phyloP scores from a whole-genome alignment of 2,113 vertebrate species.

The Asarcornis scutulata region DNA sequence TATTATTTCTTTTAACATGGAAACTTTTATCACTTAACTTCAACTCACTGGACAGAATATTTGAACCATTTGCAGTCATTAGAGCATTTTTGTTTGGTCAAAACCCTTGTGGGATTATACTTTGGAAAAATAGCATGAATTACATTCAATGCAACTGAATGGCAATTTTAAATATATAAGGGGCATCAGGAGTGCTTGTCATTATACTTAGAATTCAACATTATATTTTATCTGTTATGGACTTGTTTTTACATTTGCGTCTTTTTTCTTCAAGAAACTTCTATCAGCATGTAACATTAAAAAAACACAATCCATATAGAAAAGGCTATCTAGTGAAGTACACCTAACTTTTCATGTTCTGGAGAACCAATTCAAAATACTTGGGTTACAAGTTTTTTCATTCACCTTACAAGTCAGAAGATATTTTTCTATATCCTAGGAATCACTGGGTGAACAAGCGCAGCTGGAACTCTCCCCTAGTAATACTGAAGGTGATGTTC shows the following conservation, averaged over 20 bases:
- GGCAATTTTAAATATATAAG: constrained; percentile 81
- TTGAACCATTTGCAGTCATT: constrained; percentile 85
- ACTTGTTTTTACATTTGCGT: constrained; percentile 63
- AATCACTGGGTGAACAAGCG: not conserved
- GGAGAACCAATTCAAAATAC: not conserved
- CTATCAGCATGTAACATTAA: constrained; percentile 31
- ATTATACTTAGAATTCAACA: constrained; percentile 75
- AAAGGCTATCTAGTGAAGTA: not conserved
- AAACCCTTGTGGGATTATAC: constrained; percentile 77
- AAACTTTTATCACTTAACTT: constrained; percentile 85
- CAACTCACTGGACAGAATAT: constrained; percentile 82
- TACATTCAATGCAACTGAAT: constrained; percentile 78
- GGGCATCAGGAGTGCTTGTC: constrained; percentile 73
- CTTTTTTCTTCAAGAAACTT: constrained; percentile 66
- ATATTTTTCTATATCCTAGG: not conserved
- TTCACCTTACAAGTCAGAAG: not conserved
- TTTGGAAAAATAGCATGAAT: constrained; percentile 76
- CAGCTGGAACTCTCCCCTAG: not conserved
- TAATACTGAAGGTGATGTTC: not conserved
- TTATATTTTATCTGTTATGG: constrained; percentile 65
- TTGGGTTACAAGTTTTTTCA: not conserved
- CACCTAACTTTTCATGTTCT: not conserved
- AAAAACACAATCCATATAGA: not conserved
- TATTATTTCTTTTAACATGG: constrained; percentile 87
- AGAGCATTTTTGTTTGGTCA: constrained; percentile 83